Evolutionary conservation across 2,113 vertebrate genomes (phyloP), one percentile per base, ranked within the genome.

Genomic region (Ardeotis arabs): DNA sequence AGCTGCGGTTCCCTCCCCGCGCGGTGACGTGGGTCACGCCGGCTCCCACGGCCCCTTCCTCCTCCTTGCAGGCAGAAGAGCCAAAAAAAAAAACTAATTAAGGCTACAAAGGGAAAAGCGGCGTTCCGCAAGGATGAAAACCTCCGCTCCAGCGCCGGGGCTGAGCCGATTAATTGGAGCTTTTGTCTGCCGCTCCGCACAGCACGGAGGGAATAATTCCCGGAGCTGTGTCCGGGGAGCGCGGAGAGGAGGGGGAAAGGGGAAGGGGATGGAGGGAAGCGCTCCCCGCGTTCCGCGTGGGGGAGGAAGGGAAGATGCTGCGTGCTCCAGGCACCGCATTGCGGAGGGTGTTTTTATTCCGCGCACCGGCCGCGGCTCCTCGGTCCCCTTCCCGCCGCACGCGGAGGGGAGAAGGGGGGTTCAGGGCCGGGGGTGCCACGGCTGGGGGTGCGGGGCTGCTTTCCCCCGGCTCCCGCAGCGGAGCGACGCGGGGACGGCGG

Each of bases 271-370:
- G 17, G 68, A 84, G 58, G 25, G 59, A 15, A 83, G 25, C 35
- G 4, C 78, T 62, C 25, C 7, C 64, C 77, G 14, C 55, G 53
- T 83, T 60, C 45, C 78, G 14, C 7, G 10, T 12, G 31, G 67
- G 63, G 78, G 84, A 87, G 84, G 67, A 74, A 67, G 84, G 73
- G 79, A 74, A 84, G 74, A 53, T 5, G 73, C 84, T 15, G 84
- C 79, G 25, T 37, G 1, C 93, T 45, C 2, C 28, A 18, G n/a
- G 93, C 84, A 37, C 93, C 79, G 89, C 93, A 88, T 88, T 94
- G 93, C 93, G 31, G 93, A 94, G 84, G 93, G 67, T 69, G 84
- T 84, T 94, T 56, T 62, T 21, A 88, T 91, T 63, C 93, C 84
- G 88, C 59, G 73, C 93, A 87, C 74, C 93, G 74, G n/a, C 88